Base-by-base conservation (phyloP, 2,888 invertebrate genomes). In the Brassicogethes aeneus region DNA sequence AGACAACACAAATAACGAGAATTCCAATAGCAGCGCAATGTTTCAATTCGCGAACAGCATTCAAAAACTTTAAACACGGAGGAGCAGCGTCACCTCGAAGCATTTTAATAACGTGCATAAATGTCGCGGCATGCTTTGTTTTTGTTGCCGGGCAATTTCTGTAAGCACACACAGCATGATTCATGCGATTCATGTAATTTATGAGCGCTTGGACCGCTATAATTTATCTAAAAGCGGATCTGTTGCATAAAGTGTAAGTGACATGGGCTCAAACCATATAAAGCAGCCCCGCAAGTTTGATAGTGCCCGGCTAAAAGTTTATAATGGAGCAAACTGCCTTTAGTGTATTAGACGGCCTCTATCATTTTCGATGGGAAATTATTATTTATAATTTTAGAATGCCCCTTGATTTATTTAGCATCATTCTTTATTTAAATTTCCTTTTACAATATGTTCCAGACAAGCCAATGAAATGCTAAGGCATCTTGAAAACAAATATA, bases 161-260 rank as follows among this genome's bases (percentile, higher is more conserved):
- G 23, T 23, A 23, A 10, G 31, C 46, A 30, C 40, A 37, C 44
- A 46, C 15, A 40, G 42, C 36, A 40, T 44, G 40, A 42, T 42
- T 44, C 44, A 43, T 44, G 39, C 32, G 44, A 49, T 49, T 47
- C 35, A 15, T 36, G 46, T 46, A 46, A 46, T 46, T 44, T 46
- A 46, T 47, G 45, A 45, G 44, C 42, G 37, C 36, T 42, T 37
- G 45, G 42, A 42, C 45, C 42, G 35, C 44, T 17, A 42, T 47
- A 42, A 50, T 50, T 50, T 47, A 47, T 47, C 47, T 41, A 38
- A 37, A 42, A 45, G 42, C 38, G 43, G 47, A 49, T 49, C 47
- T 50, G 45, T 50, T 47, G 47, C 49, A 47, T 42, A 45, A 45
- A 49, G 47, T 45, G 49, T 47, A 43, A 50, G 47, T 50, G 49